Conservation (phyloP, 2,888 invertebrate species). For the Himalopsyche japonica region DNA sequence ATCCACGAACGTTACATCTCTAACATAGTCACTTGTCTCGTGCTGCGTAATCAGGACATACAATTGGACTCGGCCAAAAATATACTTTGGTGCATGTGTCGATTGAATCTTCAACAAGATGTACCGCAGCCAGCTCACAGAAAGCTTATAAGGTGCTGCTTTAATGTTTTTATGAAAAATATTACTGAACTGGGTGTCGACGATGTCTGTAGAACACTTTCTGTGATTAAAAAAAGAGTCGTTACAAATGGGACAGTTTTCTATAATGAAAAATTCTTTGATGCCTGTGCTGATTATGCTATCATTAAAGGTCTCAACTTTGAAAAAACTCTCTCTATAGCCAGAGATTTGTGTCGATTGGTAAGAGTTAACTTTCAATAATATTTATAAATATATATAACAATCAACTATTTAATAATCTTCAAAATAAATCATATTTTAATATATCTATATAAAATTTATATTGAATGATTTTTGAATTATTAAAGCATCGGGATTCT, state of each 20-base stretch:
- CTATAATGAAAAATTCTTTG: constrained; percentile 65
- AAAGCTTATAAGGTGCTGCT: constrained; percentile 58
- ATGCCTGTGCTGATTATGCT: constrained; percentile 59
- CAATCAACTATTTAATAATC: too few species aligned
- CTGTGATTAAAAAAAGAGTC: constrained; percentile 52
- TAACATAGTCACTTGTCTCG: constrained; percentile 57
- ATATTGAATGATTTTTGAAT: too few species aligned
- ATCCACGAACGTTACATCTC: constrained; percentile 58
- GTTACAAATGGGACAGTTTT: constrained; percentile 53
- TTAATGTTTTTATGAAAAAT: constrained; percentile 54
- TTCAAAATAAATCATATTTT: too few species aligned
- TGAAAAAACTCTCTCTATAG: constrained; percentile 54
- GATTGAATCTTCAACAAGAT: constrained; percentile 51
- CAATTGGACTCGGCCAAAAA: constrained; percentile 56
- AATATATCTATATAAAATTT: too few species aligned
- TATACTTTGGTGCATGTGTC: constrained; percentile 62
- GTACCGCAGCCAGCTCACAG: constrained; percentile 50
- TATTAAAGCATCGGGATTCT: too few species aligned
- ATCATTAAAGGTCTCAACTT: constrained; percentile 59
- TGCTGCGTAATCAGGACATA: constrained; percentile 53
- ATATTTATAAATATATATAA: too few species aligned
- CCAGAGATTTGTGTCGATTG: constrained; percentile 59
- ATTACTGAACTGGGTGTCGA: constrained; percentile 53
- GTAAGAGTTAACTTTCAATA: constrained; percentile 52
- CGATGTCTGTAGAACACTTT: constrained; percentile 57